Evolutionary conservation across 2,888 invertebrate species (phyloP).

Genomic region (Acleris cristana): DNA sequence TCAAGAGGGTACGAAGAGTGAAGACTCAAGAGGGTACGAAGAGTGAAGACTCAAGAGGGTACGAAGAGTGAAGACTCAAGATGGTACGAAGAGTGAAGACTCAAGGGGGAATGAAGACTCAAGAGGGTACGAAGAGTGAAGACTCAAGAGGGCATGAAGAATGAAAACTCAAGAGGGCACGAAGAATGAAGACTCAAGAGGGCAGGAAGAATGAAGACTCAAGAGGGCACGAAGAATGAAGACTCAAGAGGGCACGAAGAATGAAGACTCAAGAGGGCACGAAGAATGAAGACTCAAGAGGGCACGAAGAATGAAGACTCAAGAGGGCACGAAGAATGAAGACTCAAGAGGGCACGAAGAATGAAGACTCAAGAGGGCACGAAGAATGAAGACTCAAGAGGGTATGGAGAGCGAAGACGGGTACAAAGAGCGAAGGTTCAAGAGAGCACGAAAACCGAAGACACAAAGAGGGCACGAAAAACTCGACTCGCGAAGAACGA

Average conservation of each 20-base stretch:
- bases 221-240: constrained; percentile 32
- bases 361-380: constrained; percentile 35
- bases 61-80: neutral
- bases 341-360: constrained; percentile 17
- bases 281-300: constrained; percentile 37
- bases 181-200: constrained; percentile 17
- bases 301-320: constrained; percentile 31
- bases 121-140: constrained; percentile 4
- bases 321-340: constrained; percentile 27
- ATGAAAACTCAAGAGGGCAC: constrained; percentile 24
- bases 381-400: constrained; percentile 30
- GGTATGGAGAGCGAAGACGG: constrained; percentile 34
- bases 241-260: constrained; percentile 11
- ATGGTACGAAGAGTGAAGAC: too few species aligned
- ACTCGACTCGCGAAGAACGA: constrained; percentile 37
- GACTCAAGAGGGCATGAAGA: constrained; percentile 21
- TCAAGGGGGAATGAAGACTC: neutral
- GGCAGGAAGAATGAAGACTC: constrained; percentile 15
- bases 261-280: constrained; percentile 11
- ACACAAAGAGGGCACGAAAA: neutral
- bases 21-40: constrained; percentile 18
- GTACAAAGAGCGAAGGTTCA: constrained; percentile 21
- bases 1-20: neutral
- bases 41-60: neutral
- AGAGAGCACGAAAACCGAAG: constrained; percentile 25